Percentiles rank a stretch among this genome's conserved stretches.
Conservation (phyloP, 2,797 vertebrate species). For the Sebastes umbrosus region DNA sequence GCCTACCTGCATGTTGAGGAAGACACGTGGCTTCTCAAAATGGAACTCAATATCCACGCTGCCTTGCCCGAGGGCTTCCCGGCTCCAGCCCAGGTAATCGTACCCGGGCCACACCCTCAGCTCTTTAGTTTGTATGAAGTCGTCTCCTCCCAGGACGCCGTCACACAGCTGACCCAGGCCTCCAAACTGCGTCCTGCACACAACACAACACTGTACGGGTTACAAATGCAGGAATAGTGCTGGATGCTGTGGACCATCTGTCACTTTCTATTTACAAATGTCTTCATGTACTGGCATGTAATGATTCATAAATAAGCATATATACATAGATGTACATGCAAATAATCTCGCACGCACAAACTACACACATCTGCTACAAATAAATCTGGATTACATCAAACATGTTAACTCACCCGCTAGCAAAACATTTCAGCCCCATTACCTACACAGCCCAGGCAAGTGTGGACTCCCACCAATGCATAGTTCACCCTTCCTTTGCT, state of each 20-base stretch:
- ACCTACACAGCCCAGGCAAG: constrained; percentile 68
- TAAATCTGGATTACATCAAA: constrained; percentile 76
- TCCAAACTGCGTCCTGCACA: constrained; percentile 87
- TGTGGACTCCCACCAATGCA: constrained; percentile 26
- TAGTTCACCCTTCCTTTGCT: constrained; percentile 31
- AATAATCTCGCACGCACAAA: not conserved
- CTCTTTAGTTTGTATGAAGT: constrained; percentile 89
- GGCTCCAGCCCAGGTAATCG: constrained; percentile 93
- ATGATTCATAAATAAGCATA: not conserved
- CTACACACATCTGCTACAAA: constrained; percentile 50
- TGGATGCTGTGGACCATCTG: not conserved
- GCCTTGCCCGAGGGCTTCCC: constrained; percentile 81
- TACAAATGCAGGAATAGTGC: constrained; percentile 5
- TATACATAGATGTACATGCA: constrained; percentile 2
- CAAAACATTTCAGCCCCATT: constrained; percentile 81
- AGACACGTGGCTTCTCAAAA: constrained; percentile 85
- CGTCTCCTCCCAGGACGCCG: constrained; percentile 90
- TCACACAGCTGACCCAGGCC: constrained; percentile 93
- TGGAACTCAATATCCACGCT: constrained; percentile 92
- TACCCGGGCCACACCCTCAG: constrained; percentile 94
- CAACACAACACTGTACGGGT: not conserved
- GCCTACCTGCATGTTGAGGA: constrained; percentile 85
- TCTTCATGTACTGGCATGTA: constrained; percentile 1
- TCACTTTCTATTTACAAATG: not conserved
- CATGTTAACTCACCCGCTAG: constrained; percentile 71